These are phyloP conservation scores for Dinocampus coccinellae DNA, from an alignment of 2,888 invertebrate species.

Conservation along the genomic window DNA sequence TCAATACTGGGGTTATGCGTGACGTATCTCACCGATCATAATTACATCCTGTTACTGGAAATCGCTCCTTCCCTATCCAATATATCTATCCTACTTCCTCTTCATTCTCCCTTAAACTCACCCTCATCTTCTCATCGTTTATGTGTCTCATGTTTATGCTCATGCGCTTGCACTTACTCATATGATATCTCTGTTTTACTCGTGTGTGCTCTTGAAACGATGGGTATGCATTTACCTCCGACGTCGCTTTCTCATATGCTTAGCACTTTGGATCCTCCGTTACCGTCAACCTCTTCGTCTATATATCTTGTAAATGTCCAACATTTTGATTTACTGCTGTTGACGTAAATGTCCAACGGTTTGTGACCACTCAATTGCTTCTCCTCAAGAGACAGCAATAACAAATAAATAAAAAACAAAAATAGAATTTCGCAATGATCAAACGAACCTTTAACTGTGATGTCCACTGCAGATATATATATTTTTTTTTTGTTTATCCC, in stretches of 20 bases:
- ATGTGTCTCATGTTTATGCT: no score
- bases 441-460: background rate
- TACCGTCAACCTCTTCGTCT: slow-evolving; percentile 29
- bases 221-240: no score
- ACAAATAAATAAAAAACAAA: background rate
- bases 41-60: slow-evolving; percentile 67
- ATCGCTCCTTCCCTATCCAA: slow-evolving; percentile 45
- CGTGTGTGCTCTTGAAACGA: no score
- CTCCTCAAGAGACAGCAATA: background rate
- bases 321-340: slow-evolving; percentile 32
- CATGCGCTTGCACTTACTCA: no score
- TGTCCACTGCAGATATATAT: slow-evolving; percentile 7
- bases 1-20: slow-evolving; percentile 66
- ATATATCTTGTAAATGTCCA: slow-evolving; percentile 25
- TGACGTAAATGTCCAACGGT: slow-evolving; percentile 17
- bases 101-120: slow-evolving; percentile 33
- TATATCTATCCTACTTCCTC: background rate
- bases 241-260: slow-evolving; percentile 33
- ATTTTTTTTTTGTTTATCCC: background rate
- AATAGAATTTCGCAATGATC: background rate
- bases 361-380: slow-evolving; percentile 27
- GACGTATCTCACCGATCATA: slow-evolving; percentile 70
- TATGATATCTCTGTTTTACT: no score
- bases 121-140: slow-evolving; percentile 2
- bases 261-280: slow-evolving; percentile 36